phyloP scores from a whole-genome alignment of 2,113 vertebrate species.

The Ailurus styani region DNA sequence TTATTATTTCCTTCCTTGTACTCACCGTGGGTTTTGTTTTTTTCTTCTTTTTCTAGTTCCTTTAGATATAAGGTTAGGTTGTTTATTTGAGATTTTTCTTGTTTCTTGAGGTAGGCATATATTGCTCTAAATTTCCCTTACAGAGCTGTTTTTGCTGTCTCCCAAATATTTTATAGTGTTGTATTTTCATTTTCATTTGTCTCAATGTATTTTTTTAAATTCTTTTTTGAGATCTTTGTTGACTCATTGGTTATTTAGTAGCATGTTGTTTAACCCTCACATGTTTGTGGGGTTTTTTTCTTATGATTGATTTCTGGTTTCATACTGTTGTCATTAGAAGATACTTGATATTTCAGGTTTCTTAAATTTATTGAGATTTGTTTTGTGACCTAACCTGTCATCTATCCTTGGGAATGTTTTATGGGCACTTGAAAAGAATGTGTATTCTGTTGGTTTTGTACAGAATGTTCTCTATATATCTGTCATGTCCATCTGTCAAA shows the following conservation, averaged over 20 bases:
- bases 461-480: background rate
- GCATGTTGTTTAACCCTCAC: background rate
- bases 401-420: background rate
- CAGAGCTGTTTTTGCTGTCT: background rate
- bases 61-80: background rate
- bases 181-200: background rate
- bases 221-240: background rate
- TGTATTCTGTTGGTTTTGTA: background rate
- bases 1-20: background rate
- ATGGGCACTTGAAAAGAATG: background rate
- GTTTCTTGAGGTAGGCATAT: background rate
- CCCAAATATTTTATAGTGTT: background rate
- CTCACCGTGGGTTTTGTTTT: background rate
- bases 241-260: background rate
- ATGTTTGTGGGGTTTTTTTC: background rate
- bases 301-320: background rate
- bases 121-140: background rate
- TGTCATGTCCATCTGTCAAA: background rate
- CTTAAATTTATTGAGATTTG: background rate
- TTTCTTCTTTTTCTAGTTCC: background rate
- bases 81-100: background rate
- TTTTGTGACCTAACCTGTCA: background rate
- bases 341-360: background rate
- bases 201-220: background rate
- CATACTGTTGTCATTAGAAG: background rate